Percentiles rank a stretch among this genome's conserved stretches.
Conservation (phyloP, 2,113 vertebrate species). For the Limanda limanda region DNA sequence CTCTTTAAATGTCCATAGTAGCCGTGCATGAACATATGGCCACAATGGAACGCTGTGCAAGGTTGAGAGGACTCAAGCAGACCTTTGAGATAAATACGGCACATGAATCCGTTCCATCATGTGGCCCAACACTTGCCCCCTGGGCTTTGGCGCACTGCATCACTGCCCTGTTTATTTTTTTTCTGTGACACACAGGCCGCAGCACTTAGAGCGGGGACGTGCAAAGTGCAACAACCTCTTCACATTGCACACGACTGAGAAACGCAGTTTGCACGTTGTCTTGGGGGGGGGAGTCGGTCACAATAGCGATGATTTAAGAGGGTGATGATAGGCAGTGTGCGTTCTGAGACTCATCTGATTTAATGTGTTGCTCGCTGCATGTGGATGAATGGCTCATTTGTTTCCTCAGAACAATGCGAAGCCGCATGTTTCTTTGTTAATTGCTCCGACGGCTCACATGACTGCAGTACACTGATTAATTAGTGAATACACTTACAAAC, state of each 20-base stretch:
- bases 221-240: slow-evolving; percentile 41
- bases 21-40: slow-evolving; percentile 33
- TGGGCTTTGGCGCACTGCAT: slow-evolving; percentile 66
- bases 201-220: slow-evolving; percentile 46
- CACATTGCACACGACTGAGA: slow-evolving; percentile 19
- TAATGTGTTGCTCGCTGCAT: slow-evolving; percentile 38
- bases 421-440: slow-evolving; percentile 34
- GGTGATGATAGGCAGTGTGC: slow-evolving; percentile 36
- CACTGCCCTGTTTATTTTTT: slow-evolving; percentile 69
- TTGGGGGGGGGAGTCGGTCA: slow-evolving; percentile 34
- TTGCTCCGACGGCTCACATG: slow-evolving; percentile 17
- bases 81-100: slow-evolving; percentile 65
- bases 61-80: slow-evolving; percentile 60
- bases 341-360: slow-evolving; percentile 44
- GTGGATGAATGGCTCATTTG: slow-evolving; percentile 45
- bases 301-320: slow-evolving; percentile 39
- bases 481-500: slow-evolving; percentile 3
- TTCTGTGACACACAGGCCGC: slow-evolving; percentile 69
- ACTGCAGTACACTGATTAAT: slow-evolving; percentile 30
- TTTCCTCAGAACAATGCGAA: slow-evolving; percentile 46
- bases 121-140: slow-evolving; percentile 64
- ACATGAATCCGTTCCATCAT: slow-evolving; percentile 74
- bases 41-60: slow-evolving; percentile 22
- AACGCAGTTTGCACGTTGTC: slow-evolving; percentile 49
- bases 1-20: slow-evolving; percentile 3